phyloP scores from a whole-genome alignment of 2,797 vertebrate genomes.

The Clarias laeviceps region DNA sequence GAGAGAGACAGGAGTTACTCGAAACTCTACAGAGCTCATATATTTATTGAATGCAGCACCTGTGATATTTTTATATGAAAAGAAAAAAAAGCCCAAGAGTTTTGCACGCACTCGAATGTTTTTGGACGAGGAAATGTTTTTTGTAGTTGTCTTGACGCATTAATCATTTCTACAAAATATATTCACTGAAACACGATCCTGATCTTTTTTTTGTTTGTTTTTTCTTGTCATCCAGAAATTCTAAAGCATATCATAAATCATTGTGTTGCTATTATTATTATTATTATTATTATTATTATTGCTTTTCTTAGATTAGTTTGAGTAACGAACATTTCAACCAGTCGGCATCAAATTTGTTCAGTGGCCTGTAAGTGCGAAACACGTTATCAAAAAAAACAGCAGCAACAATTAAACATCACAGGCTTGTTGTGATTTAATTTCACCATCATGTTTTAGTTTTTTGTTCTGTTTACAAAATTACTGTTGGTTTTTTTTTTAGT shows the following conservation, averaged over 20 bases:
- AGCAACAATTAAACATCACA: background rate
- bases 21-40: background rate
- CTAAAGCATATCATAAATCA: background rate
- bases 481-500: background rate
- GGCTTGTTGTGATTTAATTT: background rate
- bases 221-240: background rate
- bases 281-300: background rate
- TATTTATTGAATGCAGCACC: conserved; percentile 45
- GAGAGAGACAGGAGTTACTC: conserved; percentile 26
- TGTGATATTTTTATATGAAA: conserved; percentile 43
- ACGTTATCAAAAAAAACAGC: background rate
- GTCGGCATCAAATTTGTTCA: rapidly evolving
- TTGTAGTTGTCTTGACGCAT: background rate
- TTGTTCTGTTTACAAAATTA: background rate
- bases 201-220: background rate
- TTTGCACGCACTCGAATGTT: conserved; percentile 34
- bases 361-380: background rate
- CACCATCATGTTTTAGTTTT: background rate
- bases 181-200: background rate
- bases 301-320: background rate
- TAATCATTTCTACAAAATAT: conserved; percentile 9
- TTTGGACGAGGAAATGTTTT: background rate
- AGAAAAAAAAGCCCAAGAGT: conserved; percentile 1
- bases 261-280: background rate
- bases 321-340: background rate